Conservation (phyloP, 2,113 vertebrate genomes). For the human region GRCh38 chr2:166390501-166391000, state of each 20-base stretch:
- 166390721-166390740: neutral
- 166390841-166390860: neutral
- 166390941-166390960: neutral
- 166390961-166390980: neutral
- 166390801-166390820: neutral
- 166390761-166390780: neutral
- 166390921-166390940: too few species aligned
- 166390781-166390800: neutral
- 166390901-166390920: neutral
- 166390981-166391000: neutral
- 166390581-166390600: neutral
- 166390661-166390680: neutral
- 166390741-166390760: neutral
- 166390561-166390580: neutral
- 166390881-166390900: neutral
- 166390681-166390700: neutral
- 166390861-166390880: neutral
- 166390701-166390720: neutral
- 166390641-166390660: neutral
- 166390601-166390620: neutral
- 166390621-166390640: neutral
- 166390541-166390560: neutral
- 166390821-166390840: neutral
- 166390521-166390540: neutral
- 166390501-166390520: neutral